A percentile compares a stretch with the other conserved stretches of the same genome.
Conservation (phyloP, 2,797 vertebrate genomes). For the Myotis daubentonii region DNA sequence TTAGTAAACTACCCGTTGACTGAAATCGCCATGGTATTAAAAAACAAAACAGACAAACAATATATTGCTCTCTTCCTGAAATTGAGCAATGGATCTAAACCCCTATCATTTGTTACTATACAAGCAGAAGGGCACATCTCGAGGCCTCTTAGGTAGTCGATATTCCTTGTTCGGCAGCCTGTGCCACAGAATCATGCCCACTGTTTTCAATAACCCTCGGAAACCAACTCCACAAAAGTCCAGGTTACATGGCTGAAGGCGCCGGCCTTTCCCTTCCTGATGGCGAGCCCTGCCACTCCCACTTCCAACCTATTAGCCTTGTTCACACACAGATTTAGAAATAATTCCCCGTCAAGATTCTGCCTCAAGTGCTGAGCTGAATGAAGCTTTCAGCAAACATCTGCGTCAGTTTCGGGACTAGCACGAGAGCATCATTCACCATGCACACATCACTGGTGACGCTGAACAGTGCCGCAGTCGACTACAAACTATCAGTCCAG, state of each 20-base stretch:
- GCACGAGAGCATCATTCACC: not conserved
- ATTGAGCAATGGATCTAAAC: not conserved
- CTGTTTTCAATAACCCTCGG: not conserved
- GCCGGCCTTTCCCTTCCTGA: not conserved
- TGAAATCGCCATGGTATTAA: not conserved
- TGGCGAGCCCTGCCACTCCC: not conserved
- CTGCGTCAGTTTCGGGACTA: not conserved
- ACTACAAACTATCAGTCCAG: not conserved
- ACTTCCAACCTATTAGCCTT: not conserved
- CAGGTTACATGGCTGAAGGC: not conserved
- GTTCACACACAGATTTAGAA: not conserved
- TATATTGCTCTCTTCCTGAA: conserved; percentile 9
- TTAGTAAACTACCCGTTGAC: not conserved
- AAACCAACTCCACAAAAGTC: not conserved
- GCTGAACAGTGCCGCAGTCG: not conserved
- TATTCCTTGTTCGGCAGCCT: not conserved
- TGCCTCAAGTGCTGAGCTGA: not conserved
- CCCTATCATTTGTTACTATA: not conserved
- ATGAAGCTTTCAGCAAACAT: not conserved
- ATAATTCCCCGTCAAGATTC: not conserved
- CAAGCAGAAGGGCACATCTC: not conserved
- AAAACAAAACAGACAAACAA: not conserved
- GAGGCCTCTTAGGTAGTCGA: not conserved
- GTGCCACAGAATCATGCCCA: not conserved
- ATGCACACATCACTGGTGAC: accelerated